Base-by-base conservation (phyloP, 2,888 invertebrate species). In the Eupithecia tripunctaria region DNA sequence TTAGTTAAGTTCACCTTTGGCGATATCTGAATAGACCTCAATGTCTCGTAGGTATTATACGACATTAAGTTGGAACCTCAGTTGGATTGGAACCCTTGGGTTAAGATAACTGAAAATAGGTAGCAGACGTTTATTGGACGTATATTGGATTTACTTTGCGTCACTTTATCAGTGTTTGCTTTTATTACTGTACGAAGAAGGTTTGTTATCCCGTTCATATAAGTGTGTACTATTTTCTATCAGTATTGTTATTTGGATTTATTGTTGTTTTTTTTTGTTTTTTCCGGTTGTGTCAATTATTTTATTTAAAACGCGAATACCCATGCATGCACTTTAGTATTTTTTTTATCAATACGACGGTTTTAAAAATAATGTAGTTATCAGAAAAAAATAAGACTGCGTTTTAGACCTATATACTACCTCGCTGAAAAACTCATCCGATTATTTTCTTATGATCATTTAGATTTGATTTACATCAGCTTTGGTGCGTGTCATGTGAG, bases 371-470 rank as follows among this genome's bases (percentile, higher is more conserved):
- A 56, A 25, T n/a, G n/a, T 25, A 14, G 12, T 25, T 25, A 25
- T 51, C 10, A 21, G 8, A 21, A 51, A 3, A 1, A 8, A 0
- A n/a, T 36, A 10, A 36, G 2, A 15, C 29, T n/a, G n/a, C n/a
- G n/a, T n/a, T n/a, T n/a, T n/a, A n/a, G n/a, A n/a, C n/a, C n/a
- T n/a, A n/a, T n/a, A n/a, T n/a, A n/a, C n/a, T n/a, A n/a, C n/a
- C 67, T 71, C 71, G 68, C 68, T 65, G 73, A 73, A 75, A 75
- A 76, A 68, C 75, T 74, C 82, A 82, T 85, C 84, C 84, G 86
- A 86, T 87, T 87, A 86, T 84, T n/a, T 83, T 86, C 27, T 21
- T n/a, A n/a, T 82, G 82, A 84, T 82, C 76, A 82, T 85, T 71
- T 82, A 82, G 79, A 78, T 78, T 81, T 81, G 78, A 82, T 86